Evolutionary conservation across 2,113 vertebrate genomes (phyloP), one percentile per base, ranked within the genome.

Genomic region (Ptyas mucosa): DNA sequence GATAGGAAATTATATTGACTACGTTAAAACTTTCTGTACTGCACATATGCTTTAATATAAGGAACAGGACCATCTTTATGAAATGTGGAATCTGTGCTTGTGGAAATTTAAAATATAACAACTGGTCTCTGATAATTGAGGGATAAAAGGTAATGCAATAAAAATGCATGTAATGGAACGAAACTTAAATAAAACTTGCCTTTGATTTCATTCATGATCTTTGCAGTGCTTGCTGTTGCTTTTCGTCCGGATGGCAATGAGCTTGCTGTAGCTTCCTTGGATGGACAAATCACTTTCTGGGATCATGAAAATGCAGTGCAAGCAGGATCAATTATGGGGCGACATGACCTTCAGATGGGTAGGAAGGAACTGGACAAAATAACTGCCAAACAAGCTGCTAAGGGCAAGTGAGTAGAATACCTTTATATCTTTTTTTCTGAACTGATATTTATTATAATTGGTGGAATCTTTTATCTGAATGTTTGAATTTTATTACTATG

Each of bases 311-410:
- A 97, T 0, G 98, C 98, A 0, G 92, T 97, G 4, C 99, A 99
- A 88, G 98, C 94, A 0, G 97, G 98, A 92, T 99, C 98, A 2
- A 98, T 99, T 5, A 96, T 98, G 53, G 99, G 99, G 75, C 98
- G 98, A 53, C 99, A 99, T 0, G 99, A 99, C 89, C 98, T 99
- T 54, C 98, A 98, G 96, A 96, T 97, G 21, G 99, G 99, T 52
- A 98, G 99, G 94, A 99, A 98, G 92, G 98, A 99, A 92, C 98
- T 98, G 0, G 99, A 99, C 95, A 99, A 99, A 96, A 97, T 99
- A 95, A 99, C 99, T 0, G 99, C 99, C 94, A 99, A 99, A 93
- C 99, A 99, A 14, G 95, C 98, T 0, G 98, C 99, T 87, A 99
- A 99, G 97, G 98, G 98, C 34, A 99, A 99, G 99, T 99, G 97